Percentiles rank a stretch among this genome's conserved stretches.
These are phyloP conservation scores for Helicoverpa armigera DNA, from an alignment of 1,140 invertebrate genomes.

Conservation along the genomic window DNA sequence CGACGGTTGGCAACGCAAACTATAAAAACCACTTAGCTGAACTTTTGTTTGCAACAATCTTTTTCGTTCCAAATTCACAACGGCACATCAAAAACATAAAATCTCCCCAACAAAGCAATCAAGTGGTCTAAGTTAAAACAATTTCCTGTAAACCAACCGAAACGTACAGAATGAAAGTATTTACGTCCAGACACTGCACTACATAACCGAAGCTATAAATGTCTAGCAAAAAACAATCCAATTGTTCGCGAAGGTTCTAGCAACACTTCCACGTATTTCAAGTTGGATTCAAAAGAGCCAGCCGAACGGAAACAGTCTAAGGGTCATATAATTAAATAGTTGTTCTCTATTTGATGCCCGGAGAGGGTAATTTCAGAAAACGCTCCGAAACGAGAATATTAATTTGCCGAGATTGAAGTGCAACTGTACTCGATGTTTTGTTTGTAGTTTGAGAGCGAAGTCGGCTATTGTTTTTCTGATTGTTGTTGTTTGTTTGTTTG, in stretches of 20 bases:
- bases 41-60: not conserved
- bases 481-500: not conserved
- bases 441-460: not conserved
- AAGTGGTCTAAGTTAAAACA: not conserved
- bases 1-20: too few species aligned
- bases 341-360: conserved; percentile 48
- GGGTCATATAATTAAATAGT: conserved; percentile 58
- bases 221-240: conserved; percentile 53
- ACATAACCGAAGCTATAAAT: conserved; percentile 41
- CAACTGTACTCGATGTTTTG: conserved; percentile 27
- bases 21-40: too few species aligned
- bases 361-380: conserved; percentile 16
- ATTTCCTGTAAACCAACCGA: not conserved
- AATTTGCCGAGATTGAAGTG: conserved; percentile 46
- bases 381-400: conserved; percentile 17
- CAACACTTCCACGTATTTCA: conserved; percentile 47
- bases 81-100: not conserved
- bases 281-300: conserved; percentile 54
- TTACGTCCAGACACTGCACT: conserved; percentile 44
- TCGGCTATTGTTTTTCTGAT: conserved; percentile 1
- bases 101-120: not conserved
- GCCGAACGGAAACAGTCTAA: conserved; percentile 49
- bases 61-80: not conserved
- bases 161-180: conserved; percentile 46
- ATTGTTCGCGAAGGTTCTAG: conserved; percentile 37